Percentiles rank a stretch among this genome's conserved stretches.
Evolutionary conservation across 2,113 vertebrate genomes (phyloP).

Genomic region (Planiliza haematocheilus): DNA sequence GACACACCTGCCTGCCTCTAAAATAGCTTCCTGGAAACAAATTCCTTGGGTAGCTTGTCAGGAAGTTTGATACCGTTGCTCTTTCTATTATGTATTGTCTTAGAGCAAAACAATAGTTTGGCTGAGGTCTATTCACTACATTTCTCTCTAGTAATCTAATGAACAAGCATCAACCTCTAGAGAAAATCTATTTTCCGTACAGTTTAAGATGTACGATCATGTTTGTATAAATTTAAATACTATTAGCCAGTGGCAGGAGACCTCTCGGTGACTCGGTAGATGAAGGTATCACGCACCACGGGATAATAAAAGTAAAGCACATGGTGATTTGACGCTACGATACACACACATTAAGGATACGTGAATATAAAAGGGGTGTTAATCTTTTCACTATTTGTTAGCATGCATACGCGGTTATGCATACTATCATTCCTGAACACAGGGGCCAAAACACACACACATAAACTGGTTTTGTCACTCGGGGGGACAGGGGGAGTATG

Average conservation of each 20-base stretch:
- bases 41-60: constrained; percentile 32
- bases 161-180: not conserved
- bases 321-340: constrained; percentile 12
- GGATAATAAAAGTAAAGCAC: constrained; percentile 5
- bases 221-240: not conserved
- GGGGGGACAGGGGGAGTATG: not conserved
- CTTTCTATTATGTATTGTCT: constrained; percentile 14
- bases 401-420: constrained; percentile 2
- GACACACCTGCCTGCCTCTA: constrained; percentile 63
- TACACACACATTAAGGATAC: constrained; percentile 16
- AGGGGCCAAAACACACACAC: not conserved
- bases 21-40: constrained; percentile 64
- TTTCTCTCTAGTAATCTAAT: constrained; percentile 10
- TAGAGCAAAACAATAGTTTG: constrained; percentile 1
- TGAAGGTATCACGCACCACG: not conserved
- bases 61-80: constrained; percentile 11
- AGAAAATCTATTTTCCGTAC: not conserved
- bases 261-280: not conserved
- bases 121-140: not conserved
- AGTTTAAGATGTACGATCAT: not conserved
- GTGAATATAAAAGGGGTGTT: constrained; percentile 24
- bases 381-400: constrained; percentile 38
- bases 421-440: constrained; percentile 1
- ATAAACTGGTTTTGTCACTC: not conserved
- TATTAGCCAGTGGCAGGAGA: not conserved